Base-by-base conservation (phyloP, 2,888 invertebrate species). In the Pinctada fucata region DNA sequence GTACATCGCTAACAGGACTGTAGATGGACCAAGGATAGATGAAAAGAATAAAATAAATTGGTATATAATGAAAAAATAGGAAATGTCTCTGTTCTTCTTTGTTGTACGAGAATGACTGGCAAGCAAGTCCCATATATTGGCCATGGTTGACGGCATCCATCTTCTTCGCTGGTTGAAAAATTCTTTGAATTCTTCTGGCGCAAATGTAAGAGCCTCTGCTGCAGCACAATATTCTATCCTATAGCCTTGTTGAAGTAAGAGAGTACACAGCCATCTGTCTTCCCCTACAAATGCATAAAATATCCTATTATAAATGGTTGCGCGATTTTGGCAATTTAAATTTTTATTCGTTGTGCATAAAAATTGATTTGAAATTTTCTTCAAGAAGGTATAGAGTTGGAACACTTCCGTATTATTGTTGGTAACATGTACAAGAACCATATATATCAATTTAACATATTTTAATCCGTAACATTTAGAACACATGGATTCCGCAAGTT, bases 141-240 rank as follows among this genome's bases (percentile, higher is more conserved):
- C 99, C 91, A 99, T 96, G 65, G 99, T 99, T 0, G 99, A 99
- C 5, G 99, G 99, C 84, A 98, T 98, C 99, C 99, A 99, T 87
- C 99, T 95, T 91, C 99, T 96, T 82, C 99, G 95, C 93, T 99
- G 99, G 91, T 98, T 99, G 94, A 97, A 99, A 93, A 99, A 99
- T 93, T 99, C 99, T 91, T 96, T 97, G 93, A 99, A 99, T 47
- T 84, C 80, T 80, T 99, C 99, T 0, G 99, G 99, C 68, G 97
- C 97, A 90, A 98, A 98, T 1, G 99, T 99, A 93, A 98, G 97
- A 58, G 99, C 99, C 91, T 99, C 99, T 2, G 98, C 97, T 13
- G 99, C 99, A 91, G 99, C 99, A 85, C 98, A 98, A 92, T 99
- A 99, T 93, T 99, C 99, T 0, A 98, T 98, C 84, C 98, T 95